Percentiles rank a stretch among this genome's conserved stretches.
These are phyloP conservation scores for Drosophila bipectinata DNA, from an alignment of 1,140 invertebrate genomes.

Conservation along the genomic window DNA sequence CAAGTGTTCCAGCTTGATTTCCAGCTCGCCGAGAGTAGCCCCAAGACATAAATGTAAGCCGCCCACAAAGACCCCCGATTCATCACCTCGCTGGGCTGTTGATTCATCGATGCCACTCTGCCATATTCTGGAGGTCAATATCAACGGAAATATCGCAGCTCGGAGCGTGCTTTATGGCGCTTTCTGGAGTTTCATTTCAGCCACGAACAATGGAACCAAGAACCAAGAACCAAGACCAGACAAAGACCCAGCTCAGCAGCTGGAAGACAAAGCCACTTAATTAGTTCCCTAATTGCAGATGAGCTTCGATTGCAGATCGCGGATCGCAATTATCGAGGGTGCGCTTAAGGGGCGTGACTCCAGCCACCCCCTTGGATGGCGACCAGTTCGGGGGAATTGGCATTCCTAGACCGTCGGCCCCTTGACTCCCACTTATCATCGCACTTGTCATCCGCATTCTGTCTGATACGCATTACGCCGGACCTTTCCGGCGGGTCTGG, in stretches of 20 bases:
- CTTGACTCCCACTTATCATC: conserved; percentile 75
- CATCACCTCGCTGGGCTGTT: conserved; percentile 1
- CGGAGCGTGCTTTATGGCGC: conserved; percentile 20
- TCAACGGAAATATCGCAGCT: conserved; percentile 20
- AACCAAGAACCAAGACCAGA: conserved; percentile 8
- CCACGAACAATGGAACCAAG: not conserved
- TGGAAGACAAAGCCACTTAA: conserved; percentile 4
- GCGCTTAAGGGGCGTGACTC: conserved; percentile 22
- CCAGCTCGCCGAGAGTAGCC: not conserved
- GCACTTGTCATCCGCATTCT: conserved; percentile 55
- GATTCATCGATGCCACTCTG: conserved; percentile 25
- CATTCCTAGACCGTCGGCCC: conserved; percentile 1
- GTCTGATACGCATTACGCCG: conserved; percentile 61
- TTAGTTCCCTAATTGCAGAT: conserved; percentile 8
- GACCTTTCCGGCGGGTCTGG: conserved; percentile 14
- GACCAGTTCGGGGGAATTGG: not conserved
- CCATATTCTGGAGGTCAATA: conserved; percentile 29
- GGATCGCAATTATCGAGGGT: conserved; percentile 15
- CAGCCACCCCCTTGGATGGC: not conserved
- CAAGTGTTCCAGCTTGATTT: not conserved
- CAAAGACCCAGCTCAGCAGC: conserved; percentile 13
- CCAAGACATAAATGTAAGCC: conserved; percentile 13
- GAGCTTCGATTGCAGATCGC: not conserved
- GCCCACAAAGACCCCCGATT: conserved; percentile 13
- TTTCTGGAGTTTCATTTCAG: conserved; percentile 2